phyloP scores from a whole-genome alignment of 2,797 vertebrate species.

The Octomys mimax region DNA sequence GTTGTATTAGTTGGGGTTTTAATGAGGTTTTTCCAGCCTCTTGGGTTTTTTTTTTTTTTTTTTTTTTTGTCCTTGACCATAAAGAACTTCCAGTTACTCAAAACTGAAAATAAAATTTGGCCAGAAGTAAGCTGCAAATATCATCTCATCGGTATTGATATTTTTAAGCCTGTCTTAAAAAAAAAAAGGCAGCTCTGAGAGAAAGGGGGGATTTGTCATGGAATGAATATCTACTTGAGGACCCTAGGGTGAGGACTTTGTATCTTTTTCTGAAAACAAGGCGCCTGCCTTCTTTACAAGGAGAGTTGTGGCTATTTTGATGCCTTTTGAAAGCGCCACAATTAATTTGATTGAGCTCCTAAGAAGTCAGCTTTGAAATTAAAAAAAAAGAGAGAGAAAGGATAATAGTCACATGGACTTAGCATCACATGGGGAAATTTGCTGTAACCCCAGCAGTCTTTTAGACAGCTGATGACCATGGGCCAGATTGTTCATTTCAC shows the following conservation, averaged over 20 bases:
- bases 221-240: constrained; percentile 71
- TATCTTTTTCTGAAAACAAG: constrained; percentile 81
- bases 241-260: constrained; percentile 71
- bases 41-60: not conserved
- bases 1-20: constrained; percentile 78
- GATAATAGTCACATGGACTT: constrained; percentile 77
- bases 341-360: constrained; percentile 82
- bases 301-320: constrained; percentile 80
- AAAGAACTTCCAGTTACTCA: constrained; percentile 80
- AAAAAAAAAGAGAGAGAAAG: constrained; percentile 43
- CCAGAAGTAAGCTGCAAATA: constrained; percentile 73
- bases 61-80: constrained; percentile 76
- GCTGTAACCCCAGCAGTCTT: constrained; percentile 63
- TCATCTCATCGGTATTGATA: not conserved
- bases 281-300: constrained; percentile 75
- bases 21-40: constrained; percentile 80
- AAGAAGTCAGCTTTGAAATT: constrained; percentile 61
- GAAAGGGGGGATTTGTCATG: constrained; percentile 67
- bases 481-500: constrained; percentile 79
- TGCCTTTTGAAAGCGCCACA: constrained; percentile 80
- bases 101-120: constrained; percentile 84
- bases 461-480: constrained; percentile 77
- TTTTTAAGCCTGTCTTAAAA: constrained; percentile 80
- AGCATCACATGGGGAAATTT: constrained; percentile 74
- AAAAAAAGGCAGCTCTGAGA: not conserved